Evolutionary conservation across 2,797 vertebrate genomes (phyloP), one percentile per base, ranked within the genome.

Genomic region (Channa striata): DNA sequence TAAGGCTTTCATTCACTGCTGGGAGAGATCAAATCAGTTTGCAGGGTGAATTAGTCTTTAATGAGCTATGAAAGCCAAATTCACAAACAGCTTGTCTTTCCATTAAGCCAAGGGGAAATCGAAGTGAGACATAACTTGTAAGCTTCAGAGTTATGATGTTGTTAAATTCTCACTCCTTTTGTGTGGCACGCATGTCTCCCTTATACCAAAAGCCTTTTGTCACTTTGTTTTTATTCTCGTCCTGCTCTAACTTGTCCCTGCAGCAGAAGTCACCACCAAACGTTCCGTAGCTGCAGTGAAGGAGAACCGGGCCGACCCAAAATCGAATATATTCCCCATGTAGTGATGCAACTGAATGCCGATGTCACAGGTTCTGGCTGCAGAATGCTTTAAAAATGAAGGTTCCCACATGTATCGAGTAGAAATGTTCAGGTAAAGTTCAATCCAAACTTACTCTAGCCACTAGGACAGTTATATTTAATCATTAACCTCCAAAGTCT

Each of bases 41-140:
- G 54, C 58, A 19, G 68, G 59, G 73, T 79, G 86, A 88, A 90
- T 86, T 80, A 74, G 78, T 56, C 78, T 80, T 78, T 80, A 83
- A 84, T 78, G 68, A 74, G 77, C 74, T 72, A 63, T 81, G 78
- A 78, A 81, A 86, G 77, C 21, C 74, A 42, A 50, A 81, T 62
- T 84, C 64, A 76, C 73, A 77, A 79, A 80, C 76, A 74, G 76
- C 74, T 66, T 51, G 61, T 86, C 66, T 62, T 21, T 63, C 60
- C 64, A 75, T 85, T 80, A 75, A 83, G 74, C 53, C 21, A 2
- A 40, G 8, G 54, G 74, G 70, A 68, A 52, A 57, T 67, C 54
- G 65, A 70, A 81, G 52, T 62, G 76, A 86, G 66, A 74, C 30
- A 11, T 20, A 33, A 36, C 57, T 67, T 20, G 30, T 54, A 25